Conservation (phyloP, 2,113 vertebrate genomes). For the Perca fluviatilis region DNA sequence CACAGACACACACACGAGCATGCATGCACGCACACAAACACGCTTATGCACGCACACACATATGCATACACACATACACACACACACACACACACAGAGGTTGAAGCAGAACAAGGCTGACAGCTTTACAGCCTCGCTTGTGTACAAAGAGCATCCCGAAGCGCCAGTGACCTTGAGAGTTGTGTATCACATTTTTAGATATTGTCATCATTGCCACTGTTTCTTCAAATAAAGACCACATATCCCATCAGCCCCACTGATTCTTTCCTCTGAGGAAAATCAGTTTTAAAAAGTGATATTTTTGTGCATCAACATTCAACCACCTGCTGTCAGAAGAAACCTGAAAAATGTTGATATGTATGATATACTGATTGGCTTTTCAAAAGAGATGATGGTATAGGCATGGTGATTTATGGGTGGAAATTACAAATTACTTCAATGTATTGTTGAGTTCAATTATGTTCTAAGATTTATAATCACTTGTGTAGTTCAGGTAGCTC, state of each 20-base stretch:
- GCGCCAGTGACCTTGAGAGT: constrained; percentile 29
- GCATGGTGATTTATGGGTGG: not conserved
- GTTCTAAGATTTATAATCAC: no score
- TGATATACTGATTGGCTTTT: not conserved
- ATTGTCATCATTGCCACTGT: not conserved
- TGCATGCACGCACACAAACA: no score
- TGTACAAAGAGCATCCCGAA: constrained; percentile 37
- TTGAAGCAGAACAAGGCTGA: constrained; percentile 47
- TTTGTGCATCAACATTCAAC: not conserved
- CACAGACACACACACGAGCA: no score
- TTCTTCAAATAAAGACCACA: constrained; percentile 23
- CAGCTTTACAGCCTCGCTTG: constrained; percentile 46
- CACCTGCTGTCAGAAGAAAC: not conserved
- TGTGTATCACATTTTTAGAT: constrained; percentile 11
- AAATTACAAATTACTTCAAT: not conserved
- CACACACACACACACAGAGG: not conserved
- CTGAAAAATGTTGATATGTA: no score
- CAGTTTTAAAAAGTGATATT: not conserved
- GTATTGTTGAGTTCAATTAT: no score
- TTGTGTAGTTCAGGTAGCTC: no score
- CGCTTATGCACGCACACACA: not conserved
- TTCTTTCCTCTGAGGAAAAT: not conserved
- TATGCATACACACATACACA: constrained; percentile 27
- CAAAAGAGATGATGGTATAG: not conserved
- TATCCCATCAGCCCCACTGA: constrained; percentile 45